A percentile compares a stretch with the other conserved stretches of the same genome.
These are phyloP conservation scores for Drosophila prolongata DNA, from an alignment of 2,888 invertebrate species.

Conservation along the genomic window DNA sequence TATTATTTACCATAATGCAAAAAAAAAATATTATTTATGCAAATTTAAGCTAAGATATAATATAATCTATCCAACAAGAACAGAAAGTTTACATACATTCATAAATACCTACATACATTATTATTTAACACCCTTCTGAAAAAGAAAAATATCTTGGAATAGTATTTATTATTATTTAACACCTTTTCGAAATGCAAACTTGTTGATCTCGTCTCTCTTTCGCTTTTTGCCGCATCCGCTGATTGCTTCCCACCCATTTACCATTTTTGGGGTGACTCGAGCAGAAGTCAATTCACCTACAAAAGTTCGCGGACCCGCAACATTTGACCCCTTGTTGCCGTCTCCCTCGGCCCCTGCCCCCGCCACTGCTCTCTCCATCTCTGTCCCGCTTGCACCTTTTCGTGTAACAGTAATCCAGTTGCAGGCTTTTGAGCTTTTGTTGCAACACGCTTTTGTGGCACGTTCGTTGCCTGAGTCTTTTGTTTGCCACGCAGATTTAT, in stretches of 20 bases:
- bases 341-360: background rate
- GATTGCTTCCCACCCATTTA: conserved; percentile 38
- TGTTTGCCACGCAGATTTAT: conserved; percentile 73
- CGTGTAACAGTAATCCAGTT: conserved; percentile 76
- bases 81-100: too few species aligned
- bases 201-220: background rate
- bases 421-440: conserved; percentile 53
- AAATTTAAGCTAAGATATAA: too few species aligned
- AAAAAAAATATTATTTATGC: too few species aligned
- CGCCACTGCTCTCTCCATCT: background rate
- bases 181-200: background rate
- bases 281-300: conserved; percentile 38
- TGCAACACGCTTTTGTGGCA: conserved; percentile 53
- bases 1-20: too few species aligned
- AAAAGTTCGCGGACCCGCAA: conserved; percentile 35
- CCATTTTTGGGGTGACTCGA: conserved; percentile 39
- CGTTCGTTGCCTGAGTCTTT: conserved; percentile 77
- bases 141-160: too few species aligned
- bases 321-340: conserved; percentile 31
- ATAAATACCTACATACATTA: too few species aligned
- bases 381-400: conserved; percentile 3
- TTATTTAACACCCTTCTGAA: too few species aligned
- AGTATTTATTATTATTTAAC: too few species aligned
- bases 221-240: background rate
- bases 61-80: too few species aligned